A percentile compares a stretch with the other conserved stretches of the same genome.
phyloP scores from a whole-genome alignment of 30 jellyfish, hydroid and myxozoan species.

The Chironex yamaguchii region DNA sequence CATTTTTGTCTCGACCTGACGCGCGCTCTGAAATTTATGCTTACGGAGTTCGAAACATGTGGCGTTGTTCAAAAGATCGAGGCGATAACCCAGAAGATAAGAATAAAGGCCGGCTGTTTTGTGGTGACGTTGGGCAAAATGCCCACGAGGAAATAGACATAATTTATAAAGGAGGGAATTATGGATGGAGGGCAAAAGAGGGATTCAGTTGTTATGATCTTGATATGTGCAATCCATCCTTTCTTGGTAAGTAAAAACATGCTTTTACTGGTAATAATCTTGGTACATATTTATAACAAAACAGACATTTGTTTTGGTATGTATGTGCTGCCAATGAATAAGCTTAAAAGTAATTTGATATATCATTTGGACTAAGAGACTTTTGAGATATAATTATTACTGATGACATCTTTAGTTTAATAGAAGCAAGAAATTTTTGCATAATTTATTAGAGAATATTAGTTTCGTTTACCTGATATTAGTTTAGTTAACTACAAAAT shows the following conservation, averaged over 20 bases:
- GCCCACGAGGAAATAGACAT: constrained; percentile 84
- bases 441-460: too few relatives aligned
- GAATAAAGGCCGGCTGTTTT: constrained; percentile 82
- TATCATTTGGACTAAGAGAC: too few relatives aligned
- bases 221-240: constrained; percentile 52
- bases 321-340: too few relatives aligned
- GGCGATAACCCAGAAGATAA: constrained; percentile 25
- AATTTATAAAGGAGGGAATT: constrained; percentile 90
- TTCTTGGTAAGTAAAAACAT: constrained; percentile 23
- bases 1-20: constrained; percentile 39
- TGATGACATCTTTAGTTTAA: too few relatives aligned
- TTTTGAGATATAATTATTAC: too few relatives aligned
- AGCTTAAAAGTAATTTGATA: too few relatives aligned
- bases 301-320: too few relatives aligned
- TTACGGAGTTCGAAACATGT: constrained; percentile 84
- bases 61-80: constrained; percentile 95
- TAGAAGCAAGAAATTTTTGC: too few relatives aligned
- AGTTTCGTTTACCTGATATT: too few relatives aligned
- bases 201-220: constrained; percentile 84
- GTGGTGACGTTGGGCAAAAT: constrained; percentile 98
- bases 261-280: too few relatives aligned
- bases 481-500: too few relatives aligned
- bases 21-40: constrained; percentile 91
- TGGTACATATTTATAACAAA: too few relatives aligned
- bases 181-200: constrained; percentile 96